Conservation (phyloP, 2,888 invertebrate species). For the Agriopis aurantiaria region DNA sequence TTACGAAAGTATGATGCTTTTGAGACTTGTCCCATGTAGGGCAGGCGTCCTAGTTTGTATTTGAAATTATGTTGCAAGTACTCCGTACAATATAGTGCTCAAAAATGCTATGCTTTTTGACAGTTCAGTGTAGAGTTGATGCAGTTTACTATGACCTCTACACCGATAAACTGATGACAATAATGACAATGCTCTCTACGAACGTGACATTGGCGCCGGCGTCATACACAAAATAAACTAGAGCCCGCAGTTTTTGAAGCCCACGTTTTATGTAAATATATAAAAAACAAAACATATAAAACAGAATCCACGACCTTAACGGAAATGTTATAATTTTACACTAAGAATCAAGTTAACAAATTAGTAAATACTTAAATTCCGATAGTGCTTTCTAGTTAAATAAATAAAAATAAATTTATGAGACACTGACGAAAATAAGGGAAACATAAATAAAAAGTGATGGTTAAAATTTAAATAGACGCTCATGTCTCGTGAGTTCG, state of each 20-base stretch:
- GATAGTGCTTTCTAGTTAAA: conserved; percentile 62
- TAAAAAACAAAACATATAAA: conserved; percentile 53
- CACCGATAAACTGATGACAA: background rate
- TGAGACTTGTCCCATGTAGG: background rate
- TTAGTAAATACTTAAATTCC: conserved; percentile 58
- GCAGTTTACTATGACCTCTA: background rate
- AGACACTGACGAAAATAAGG: conserved; percentile 64
- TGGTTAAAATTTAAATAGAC: conserved; percentile 63
- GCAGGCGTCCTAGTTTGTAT: background rate
- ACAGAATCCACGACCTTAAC: conserved; percentile 71
- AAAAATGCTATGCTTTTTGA: background rate
- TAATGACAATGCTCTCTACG: conserved; percentile 43
- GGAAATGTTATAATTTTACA: conserved; percentile 59
- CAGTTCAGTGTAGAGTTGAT: background rate
- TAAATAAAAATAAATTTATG: conserved; percentile 57
- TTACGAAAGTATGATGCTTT: background rate
- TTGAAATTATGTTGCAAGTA: background rate
- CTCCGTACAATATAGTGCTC: background rate
- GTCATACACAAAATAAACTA: conserved; percentile 53
- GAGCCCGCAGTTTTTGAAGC: conserved; percentile 61
- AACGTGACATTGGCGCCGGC: conserved; percentile 74
- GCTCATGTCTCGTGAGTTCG: conserved; percentile 56
- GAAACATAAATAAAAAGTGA: conserved; percentile 62
- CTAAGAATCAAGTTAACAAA: conserved; percentile 58
- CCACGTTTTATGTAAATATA: conserved; percentile 56